Conservation (phyloP, 2,888 invertebrate genomes). For the Hyles lineata region DNA sequence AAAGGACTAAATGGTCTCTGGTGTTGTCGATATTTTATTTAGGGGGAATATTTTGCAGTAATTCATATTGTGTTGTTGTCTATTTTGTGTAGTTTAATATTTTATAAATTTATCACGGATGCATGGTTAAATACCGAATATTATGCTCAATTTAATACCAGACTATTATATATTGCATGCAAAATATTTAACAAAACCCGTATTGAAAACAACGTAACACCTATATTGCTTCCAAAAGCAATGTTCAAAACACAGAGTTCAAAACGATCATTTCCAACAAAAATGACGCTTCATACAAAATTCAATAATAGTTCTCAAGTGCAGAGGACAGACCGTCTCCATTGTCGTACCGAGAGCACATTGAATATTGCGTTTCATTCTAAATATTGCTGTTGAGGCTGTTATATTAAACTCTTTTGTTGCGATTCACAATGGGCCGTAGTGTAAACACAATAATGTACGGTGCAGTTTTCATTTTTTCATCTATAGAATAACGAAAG, state of each 20-base stretch:
- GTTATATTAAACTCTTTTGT: conserved; percentile 45
- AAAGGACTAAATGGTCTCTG: neutral
- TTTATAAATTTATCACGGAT: no score
- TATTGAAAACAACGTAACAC: neutral
- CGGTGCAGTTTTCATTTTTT: conserved; percentile 13
- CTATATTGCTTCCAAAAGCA: neutral
- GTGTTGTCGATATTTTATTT: neutral
- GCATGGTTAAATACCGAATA: no score
- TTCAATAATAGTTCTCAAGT: conserved; percentile 18
- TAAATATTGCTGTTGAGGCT: conserved; percentile 36
- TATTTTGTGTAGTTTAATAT: no score
- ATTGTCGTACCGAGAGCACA: conserved; percentile 37
- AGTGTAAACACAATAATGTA: conserved; percentile 35
- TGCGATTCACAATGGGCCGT: conserved; percentile 35
- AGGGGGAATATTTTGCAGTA: neutral
- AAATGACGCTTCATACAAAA: conserved; percentile 15
- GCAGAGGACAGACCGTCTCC: conserved; percentile 9
- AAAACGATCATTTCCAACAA: conserved; percentile 5
- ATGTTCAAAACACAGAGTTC: neutral
- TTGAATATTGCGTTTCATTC: conserved; percentile 59
- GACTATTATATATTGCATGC: neutral
- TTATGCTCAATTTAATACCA: no score
- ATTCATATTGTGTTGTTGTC: neutral
- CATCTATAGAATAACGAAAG: neutral
- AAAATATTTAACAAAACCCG: neutral